Conservation (phyloP, 2,888 invertebrate genomes). For the Serripes groenlandicus region DNA sequence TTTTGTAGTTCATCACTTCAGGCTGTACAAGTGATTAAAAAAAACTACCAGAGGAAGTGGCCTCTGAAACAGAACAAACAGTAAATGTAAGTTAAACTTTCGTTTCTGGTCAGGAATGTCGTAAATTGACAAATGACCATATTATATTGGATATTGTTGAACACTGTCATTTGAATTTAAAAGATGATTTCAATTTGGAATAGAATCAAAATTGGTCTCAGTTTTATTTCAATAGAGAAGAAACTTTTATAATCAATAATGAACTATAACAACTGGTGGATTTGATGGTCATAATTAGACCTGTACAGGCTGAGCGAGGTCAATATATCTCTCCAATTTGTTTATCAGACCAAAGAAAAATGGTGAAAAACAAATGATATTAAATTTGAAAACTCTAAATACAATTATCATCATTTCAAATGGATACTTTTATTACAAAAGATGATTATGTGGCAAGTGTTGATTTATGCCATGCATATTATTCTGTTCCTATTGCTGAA, state of each 20-base stretch:
- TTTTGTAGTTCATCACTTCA: too few relatives aligned
- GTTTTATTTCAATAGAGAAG: conserved; percentile 15
- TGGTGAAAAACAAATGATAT: conserved; percentile 37
- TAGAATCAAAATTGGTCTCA: too few relatives aligned
- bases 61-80: too few relatives aligned
- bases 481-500: conserved; percentile 45
- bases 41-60: conserved; percentile 25
- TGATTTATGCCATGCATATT: conserved; percentile 54
- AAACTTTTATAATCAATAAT: conserved; percentile 18
- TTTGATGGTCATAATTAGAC: conserved; percentile 14
- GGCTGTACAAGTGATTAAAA: conserved; percentile 3
- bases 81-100: conserved; percentile 1
- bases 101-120: conserved; percentile 45
- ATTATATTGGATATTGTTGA: conserved; percentile 40
- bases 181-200: too few relatives aligned
- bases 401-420: conserved; percentile 28
- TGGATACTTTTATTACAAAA: too few relatives aligned
- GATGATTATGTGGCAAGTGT: conserved; percentile 40
- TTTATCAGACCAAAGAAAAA: conserved; percentile 41
- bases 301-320: background rate
- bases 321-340: conserved; percentile 39
- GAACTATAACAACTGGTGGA: conserved; percentile 29
- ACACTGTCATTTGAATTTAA: conserved; percentile 13
- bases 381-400: conserved; percentile 48
- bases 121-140: conserved; percentile 34